A percentile compares a stretch with the other conserved stretches of the same genome.
phyloP scores from a whole-genome alignment of 1,140 invertebrate genomes.

The Temnothorax nylanderi region DNA sequence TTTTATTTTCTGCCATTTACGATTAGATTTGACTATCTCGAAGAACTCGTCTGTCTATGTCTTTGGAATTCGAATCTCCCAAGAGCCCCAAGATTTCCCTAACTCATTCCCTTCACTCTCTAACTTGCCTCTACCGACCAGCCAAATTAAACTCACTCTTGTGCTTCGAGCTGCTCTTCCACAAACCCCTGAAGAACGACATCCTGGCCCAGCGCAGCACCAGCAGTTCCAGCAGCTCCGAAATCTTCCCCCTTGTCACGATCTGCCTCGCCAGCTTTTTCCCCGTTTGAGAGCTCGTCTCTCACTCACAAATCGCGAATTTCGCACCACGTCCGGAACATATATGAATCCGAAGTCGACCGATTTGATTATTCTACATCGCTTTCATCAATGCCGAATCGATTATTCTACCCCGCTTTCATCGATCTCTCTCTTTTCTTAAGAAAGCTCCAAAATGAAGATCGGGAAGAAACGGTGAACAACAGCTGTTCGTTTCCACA shows the following conservation, averaged over 20 bases:
- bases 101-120: not conserved
- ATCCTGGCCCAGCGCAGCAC: conserved; percentile 74
- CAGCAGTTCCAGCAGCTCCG: conserved; percentile 41
- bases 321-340: not conserved
- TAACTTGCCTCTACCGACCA: not conserved
- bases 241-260: conserved; percentile 51
- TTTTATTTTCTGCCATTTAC: not conserved
- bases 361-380: not conserved
- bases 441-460: not conserved
- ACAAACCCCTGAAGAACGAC: conserved; percentile 88
- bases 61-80: not conserved
- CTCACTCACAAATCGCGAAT: conserved; percentile 37
- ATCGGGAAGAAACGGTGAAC: not conserved
- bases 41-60: not conserved
- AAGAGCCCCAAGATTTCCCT: conserved; percentile 16
- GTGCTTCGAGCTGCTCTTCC: conserved; percentile 89
- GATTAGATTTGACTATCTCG: not conserved
- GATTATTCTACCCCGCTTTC: not conserved
- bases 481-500: conserved; percentile 7
- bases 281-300: not conserved
- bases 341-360: conserved; percentile 1
- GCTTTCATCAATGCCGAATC: not conserved
- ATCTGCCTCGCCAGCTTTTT: conserved; percentile 54
- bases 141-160: conserved; percentile 87
- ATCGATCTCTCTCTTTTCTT: not conserved